These are phyloP conservation scores for Rhopilema esculentum DNA, from an alignment of 30 jellyfish, hydroid and myxozoan species.

Conservation along the genomic window DNA sequence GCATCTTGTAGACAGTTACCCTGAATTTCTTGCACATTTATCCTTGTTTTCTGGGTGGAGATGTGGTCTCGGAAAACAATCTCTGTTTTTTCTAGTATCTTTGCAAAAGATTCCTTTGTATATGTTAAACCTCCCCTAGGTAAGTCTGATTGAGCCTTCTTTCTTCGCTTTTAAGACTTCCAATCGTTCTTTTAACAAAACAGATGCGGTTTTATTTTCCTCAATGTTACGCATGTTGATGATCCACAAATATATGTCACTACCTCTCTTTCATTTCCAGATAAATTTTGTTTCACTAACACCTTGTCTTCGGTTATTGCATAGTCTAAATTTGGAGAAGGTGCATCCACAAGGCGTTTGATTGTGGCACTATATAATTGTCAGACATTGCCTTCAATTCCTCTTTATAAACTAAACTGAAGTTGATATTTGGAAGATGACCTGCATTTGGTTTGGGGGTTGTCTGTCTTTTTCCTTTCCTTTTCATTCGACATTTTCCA, in stretches of 20 bases:
- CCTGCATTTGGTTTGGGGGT: not conserved
- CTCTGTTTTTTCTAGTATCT: not conserved
- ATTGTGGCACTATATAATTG: not conserved
- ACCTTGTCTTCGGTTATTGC: not conserved
- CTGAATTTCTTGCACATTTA: slow-evolving; percentile 2
- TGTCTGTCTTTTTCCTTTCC: not conserved
- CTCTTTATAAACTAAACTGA: slow-evolving; percentile 4
- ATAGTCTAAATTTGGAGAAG: slow-evolving; percentile 8
- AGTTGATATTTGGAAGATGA: not conserved
- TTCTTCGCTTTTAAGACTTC: not conserved
- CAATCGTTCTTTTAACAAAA: not conserved
- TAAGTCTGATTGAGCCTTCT: not conserved
- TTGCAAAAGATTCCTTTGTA: not conserved
- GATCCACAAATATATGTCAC: slow-evolving; percentile 23
- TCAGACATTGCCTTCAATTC: slow-evolving; percentile 8
- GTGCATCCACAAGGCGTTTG: not conserved
- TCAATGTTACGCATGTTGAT: not conserved
- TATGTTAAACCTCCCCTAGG: slow-evolving; percentile 7
- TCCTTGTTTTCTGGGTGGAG: not conserved
- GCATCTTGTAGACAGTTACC: not conserved
- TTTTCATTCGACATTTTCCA: not conserved
- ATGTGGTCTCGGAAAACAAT: not conserved
- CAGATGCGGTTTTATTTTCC: not conserved
- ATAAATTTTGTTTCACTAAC: not conserved
- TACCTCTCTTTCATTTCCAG: slow-evolving; percentile 7